Evolutionary conservation across 2,113 vertebrate genomes (phyloP), one percentile per base, ranked within the genome.

Genomic region (Marcusenius ussheri): DNA sequence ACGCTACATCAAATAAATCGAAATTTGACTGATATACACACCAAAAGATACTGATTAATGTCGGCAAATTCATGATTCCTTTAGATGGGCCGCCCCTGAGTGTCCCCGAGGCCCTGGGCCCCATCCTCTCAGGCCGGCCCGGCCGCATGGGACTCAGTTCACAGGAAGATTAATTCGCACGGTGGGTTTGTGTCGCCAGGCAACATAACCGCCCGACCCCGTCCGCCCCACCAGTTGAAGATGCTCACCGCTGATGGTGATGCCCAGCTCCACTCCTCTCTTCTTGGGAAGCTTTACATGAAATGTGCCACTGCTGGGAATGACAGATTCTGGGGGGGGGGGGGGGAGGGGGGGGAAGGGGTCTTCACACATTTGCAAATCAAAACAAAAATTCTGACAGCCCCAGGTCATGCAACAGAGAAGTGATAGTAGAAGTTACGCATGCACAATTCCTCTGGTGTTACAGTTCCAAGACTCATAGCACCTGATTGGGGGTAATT

Each of bases 241-340:
- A 47, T 15, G 15, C 97, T 97, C 95, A 98, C 97, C 97, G 93
- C 98, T 98, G 93, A 99, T 99, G 90, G 97, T 99, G 94, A 99
- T 98, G 45, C 98, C 98, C 92, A 99, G 96, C 92, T 99, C 98
- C 91, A 99, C 97, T 9, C 98, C 98, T 88, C 97, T 97, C 93
- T 97, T 98, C 96, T 98, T 99, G 66, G 98, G 98, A 90, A 99
- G 96, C 94, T 99, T 99, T 91, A 99, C 97, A 0, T 99, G 98
- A 94, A 99, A 99, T 1, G 98, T 99, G 15, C 98, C 98, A 0
- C 98, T 99, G 93, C 98, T 99, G 3, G 98, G 98, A 91, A 99
- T 97, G 90, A 99, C 98, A 0, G 98, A 99, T 94, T 99, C 98
- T 96, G 91, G 0, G 21, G 77, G 74, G 51, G n/a, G n/a, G 17